A percentile compares a stretch with the other conserved stretches of the same genome.
Conservation (phyloP, 2,113 vertebrate genomes). For the Chrysemys picta region DNA sequence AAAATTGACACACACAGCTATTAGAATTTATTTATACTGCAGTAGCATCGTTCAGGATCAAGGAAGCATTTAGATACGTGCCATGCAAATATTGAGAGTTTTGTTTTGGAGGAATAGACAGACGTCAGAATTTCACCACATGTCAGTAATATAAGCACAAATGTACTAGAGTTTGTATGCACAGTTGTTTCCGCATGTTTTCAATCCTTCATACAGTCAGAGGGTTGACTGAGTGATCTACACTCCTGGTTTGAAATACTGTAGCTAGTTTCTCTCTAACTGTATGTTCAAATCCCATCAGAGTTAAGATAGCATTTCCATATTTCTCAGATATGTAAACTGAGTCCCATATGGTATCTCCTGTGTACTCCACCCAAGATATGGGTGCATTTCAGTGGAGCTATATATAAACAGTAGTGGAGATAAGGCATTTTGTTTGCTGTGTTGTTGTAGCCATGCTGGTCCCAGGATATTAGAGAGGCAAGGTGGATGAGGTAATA, state of each 20-base stretch:
- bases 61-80: slow-evolving; percentile 37
- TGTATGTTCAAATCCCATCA: not conserved
- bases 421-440: not conserved
- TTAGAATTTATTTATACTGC: slow-evolving; percentile 19
- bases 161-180: not conserved
- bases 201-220: not conserved
- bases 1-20: not conserved
- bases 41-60: slow-evolving; percentile 37
- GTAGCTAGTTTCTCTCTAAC: not conserved
- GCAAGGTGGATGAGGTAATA: not conserved
- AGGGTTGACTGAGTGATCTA: not conserved
- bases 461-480: not conserved
- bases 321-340: accelerated
- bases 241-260: not conserved
- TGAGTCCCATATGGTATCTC: accelerated
- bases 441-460: not conserved
- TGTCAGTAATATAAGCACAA: not conserved
- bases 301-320: not conserved
- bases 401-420: not conserved
- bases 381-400: not conserved
- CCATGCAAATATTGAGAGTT: slow-evolving; percentile 16
- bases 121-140: not conserved
- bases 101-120: slow-evolving; percentile 11
- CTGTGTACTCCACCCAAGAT: not conserved
- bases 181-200: not conserved